Evolutionary conservation across 1,140 invertebrate species (phyloP), one percentile per base, ranked within the genome.

Genomic region (Drosophila navojoa): DNA sequence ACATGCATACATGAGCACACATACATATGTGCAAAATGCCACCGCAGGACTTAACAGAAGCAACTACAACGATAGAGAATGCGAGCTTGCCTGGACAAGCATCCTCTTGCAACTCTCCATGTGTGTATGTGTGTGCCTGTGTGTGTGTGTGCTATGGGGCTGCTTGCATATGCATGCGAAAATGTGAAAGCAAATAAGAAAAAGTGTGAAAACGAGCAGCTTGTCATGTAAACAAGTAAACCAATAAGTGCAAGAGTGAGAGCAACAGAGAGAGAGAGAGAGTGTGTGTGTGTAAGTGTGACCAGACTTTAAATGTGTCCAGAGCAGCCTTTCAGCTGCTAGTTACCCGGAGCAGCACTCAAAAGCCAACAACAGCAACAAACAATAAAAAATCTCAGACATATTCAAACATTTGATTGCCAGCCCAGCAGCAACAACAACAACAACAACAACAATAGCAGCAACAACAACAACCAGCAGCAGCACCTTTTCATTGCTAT

Each of bases 181-280:
- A 87, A 89, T 87, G 82, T 87, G 70, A 82, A 87, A 89, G 82
- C 84, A 87, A 87, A 87, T 87, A 87, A 89, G 82, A 87, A 76
- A 89, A 84, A 89, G 82, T 87, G 82, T 87, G 82, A 87, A 87
- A 89, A 87, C 82, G 84, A 87, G 84, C 82, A 86, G 82, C 82
- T 86, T 86, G 82, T 84, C 82, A 86, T 86, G 82, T 89, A 87
- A 87, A 87, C 84, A 87, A 87, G 82, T 82, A 87, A 87, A 89
- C 82, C 82, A 87, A 76, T 68, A 73, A 57, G 58, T 62, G 45
- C 70, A 71, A 11, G 49, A 54, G 15, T 59, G 71, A 69, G 29
- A 5, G 27, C n/a, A 27, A 25, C 25, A 2, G 27, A 53, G 27
- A 16, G 50, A 9, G 3, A 25, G 13, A 9, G 13, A 3, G 19